Evolutionary conservation across 2,888 invertebrate genomes (phyloP).

Genomic region (Callimorpha dominula): DNA sequence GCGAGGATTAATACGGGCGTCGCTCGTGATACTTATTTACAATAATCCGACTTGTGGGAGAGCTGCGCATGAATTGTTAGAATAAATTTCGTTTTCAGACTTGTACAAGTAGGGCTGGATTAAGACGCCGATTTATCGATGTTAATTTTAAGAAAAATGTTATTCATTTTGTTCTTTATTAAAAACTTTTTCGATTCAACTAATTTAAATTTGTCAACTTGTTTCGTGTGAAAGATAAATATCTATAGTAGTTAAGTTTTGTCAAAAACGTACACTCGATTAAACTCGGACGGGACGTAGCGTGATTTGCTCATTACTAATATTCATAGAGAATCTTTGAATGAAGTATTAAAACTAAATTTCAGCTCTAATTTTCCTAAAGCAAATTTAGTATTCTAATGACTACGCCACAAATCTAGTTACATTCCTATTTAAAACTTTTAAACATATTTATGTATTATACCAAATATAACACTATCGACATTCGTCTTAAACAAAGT

Average conservation of each 20-base stretch:
- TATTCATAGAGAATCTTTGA: neutral
- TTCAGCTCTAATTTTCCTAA: neutral
- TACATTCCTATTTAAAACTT: neutral
- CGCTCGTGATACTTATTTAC: constrained; percentile 84
- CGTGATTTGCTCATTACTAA: neutral
- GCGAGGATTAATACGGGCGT: constrained; percentile 80
- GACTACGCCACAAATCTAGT: too few relatives aligned
- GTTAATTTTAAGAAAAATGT: constrained; percentile 26
- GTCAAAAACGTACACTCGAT: neutral
- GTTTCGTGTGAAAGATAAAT: too few relatives aligned
- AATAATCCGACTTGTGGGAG: constrained; percentile 83
- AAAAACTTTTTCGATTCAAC: neutral
- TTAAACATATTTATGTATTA: neutral
- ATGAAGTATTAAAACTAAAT: neutral
- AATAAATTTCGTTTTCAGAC: constrained; percentile 79
- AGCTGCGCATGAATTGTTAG: constrained; percentile 75
- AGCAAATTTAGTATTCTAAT: too few relatives aligned
- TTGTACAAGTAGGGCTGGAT: constrained; percentile 62
- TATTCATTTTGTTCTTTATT: neutral
- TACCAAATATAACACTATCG: constrained; percentile 3
- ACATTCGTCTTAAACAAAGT: neutral
- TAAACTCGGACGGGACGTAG: neutral
- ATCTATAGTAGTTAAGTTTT: neutral
- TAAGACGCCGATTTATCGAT: constrained; percentile 40
- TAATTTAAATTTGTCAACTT: neutral